Base-by-base conservation (phyloP, 2,888 invertebrate genomes). In the Caenorhabditis doughertyi region DNA sequence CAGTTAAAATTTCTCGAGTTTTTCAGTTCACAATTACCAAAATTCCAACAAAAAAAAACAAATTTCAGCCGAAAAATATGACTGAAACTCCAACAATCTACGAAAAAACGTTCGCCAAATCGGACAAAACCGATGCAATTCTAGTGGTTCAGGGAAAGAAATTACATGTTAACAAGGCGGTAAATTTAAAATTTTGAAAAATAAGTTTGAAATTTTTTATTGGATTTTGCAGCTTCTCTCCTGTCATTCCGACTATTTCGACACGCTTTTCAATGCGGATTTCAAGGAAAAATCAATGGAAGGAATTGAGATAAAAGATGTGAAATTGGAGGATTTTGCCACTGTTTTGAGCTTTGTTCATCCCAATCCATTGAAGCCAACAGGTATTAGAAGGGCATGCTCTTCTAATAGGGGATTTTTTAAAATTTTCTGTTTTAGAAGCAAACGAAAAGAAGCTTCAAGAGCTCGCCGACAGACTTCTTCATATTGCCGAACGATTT, bases 241-340 rank as follows among this genome's bases (percentile, higher is more conserved):
- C 53, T 18, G n/a, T 16, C 56, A 68, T 11, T 68, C 68, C 13
- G 53, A 53, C 35, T 67, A 39, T 13, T 67, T 67, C 27, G n/a
- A 39, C 7, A 11, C 39, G 1, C 25, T 67, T 7, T 67, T 67
- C 67, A 5, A 35, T 3, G 32, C 16, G 35, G 67, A 32, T 25
- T 39, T 21, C 42, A 42, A 42, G 25, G 25, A 21, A 18, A 25
- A 42, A 25, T 23, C 21, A 8, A 29, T 56, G 29, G 35, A 58
- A 9, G 58, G n/a, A n/a, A 35, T 58, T 7, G 8, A 35, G 58
- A 58, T 58, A 8, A 21, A 58, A 35, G 58, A 60, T 16, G 60
- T 60, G 3, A 27, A 60, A 25, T 60, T 42, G 16, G 23, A 60
- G 16, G 25, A 60, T 44, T 60, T 60, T 42, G 42, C 60, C 3